Evolutionary conservation across 2,797 vertebrate species (phyloP).

Genomic region (Sus cebifrons): DNA sequence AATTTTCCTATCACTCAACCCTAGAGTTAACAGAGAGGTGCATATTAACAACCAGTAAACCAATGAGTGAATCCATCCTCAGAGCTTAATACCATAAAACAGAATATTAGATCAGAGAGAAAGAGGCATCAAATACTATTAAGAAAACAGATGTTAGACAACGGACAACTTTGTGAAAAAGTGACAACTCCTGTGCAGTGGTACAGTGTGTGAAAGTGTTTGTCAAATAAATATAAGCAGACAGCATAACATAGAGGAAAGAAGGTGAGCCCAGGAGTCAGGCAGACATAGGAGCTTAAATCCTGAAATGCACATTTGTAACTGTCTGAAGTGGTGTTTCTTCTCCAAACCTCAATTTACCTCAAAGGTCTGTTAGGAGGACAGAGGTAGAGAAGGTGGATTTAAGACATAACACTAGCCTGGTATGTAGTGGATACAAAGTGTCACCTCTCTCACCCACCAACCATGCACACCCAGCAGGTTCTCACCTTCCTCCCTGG

Average conservation of each 20-base stretch:
- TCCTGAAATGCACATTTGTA: neutral
- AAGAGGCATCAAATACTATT: neutral
- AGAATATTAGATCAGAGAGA: neutral
- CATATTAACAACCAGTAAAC: neutral
- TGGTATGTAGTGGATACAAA: neutral
- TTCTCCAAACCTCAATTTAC: neutral
- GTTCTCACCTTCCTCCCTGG: slow-evolving; percentile 92
- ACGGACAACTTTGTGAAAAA: neutral
- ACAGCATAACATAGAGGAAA: neutral
- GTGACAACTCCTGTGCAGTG: neutral
- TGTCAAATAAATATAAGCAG: neutral
- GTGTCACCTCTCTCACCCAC: neutral
- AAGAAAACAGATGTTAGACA: neutral
- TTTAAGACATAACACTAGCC: neutral
- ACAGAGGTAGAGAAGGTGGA: neutral
- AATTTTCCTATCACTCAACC: neutral
- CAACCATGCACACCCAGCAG: neutral
- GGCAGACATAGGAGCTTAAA: neutral
- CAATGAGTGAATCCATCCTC: neutral
- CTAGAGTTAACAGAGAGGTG: neutral
- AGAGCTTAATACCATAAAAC: neutral
- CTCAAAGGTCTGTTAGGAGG: neutral
- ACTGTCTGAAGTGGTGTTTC: neutral
- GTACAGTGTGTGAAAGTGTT: neutral
- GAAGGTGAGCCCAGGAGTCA: neutral